These are phyloP conservation scores for Malurus alboscapulatus DNA, from an alignment of 2,113 vertebrate species.

Conservation along the genomic window DNA sequence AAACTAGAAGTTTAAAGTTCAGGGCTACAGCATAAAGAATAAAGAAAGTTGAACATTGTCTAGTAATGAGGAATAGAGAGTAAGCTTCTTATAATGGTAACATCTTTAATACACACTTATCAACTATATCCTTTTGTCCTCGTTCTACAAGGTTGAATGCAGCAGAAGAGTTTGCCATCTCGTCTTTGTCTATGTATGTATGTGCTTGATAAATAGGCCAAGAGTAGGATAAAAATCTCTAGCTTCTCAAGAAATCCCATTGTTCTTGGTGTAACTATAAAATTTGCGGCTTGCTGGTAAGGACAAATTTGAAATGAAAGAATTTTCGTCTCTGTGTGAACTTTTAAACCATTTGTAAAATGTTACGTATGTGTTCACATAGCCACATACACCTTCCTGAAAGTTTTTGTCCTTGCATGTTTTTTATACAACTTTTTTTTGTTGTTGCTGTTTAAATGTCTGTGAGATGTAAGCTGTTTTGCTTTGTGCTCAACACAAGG, in stretches of 20 bases:
- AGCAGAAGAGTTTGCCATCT: neutral
- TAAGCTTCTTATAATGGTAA: neutral
- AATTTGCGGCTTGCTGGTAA: neutral
- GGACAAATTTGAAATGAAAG: neutral
- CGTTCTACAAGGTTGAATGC: neutral
- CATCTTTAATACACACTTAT: neutral
- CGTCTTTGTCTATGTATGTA: neutral
- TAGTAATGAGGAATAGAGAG: neutral
- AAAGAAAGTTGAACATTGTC: neutral
- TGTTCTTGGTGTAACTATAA: neutral
- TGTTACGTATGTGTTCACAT: neutral
- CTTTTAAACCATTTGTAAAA: neutral
- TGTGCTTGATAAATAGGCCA: neutral
- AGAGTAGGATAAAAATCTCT: neutral
- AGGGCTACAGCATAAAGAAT: neutral
- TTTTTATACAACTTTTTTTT: neutral
- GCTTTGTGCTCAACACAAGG: slow-evolving; percentile 51
- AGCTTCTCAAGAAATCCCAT: neutral
- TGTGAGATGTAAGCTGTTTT: neutral
- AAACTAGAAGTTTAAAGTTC: neutral
- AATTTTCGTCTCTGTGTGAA: neutral
- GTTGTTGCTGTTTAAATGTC: neutral
- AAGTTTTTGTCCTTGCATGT: neutral
- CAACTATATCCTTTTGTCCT: neutral
- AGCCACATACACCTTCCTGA: neutral